Evolutionary conservation across 2,888 invertebrate genomes (phyloP), one percentile per base, ranked within the genome.

Genomic region (Oxystoma pomonae): DNA sequence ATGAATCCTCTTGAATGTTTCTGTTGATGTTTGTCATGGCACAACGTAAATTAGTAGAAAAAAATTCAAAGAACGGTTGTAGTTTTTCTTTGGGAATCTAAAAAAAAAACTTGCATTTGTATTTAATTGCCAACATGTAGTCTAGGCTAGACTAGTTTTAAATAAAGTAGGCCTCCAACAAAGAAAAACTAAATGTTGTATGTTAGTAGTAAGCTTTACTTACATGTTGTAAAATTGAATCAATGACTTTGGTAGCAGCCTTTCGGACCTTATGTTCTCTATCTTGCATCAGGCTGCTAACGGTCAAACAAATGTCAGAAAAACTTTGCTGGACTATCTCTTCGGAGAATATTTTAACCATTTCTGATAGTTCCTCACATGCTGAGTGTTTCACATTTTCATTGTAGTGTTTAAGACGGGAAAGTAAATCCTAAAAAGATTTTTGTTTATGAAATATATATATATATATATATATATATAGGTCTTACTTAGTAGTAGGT

Each of bases 11-110:
- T 75, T 94, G 92, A 66, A 96, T 88, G 58, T 85, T 83, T 12
- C 84, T 85, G 75, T 91, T 87, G 64, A 96, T 91, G 73, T 96
- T 92, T 0, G 94, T 95, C 92, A 96, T 93, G 0, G 93, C 91
- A 81, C 95, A 95, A 60, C 90, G 86, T 57, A 96, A 78, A 77
- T 93, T 92, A 1, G 92, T 90, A 18, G 90, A 87, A 65, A 96
- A 80, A 3, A 91, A 83, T 66, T 89, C 86, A 75, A 90, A 91
- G 77, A 92, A 93, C 9, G 94, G 92, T 52, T 83, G 77, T 16
- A 90, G 77, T 70, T 86, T 86, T 9, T 83, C 77, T 7, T 74
- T 75, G 3, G 81, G 75, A 58, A 83, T 76, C 81, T 82, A 68
- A 16, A 71, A 35, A 35, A 7, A 12, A n/a, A n/a, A n/a, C n/a